Percentiles rank a stretch among this genome's conserved stretches.
These are phyloP conservation scores for Pristionchus arcanus DNA, from an alignment of 2,888 invertebrate genomes.

Conservation along the genomic window DNA sequence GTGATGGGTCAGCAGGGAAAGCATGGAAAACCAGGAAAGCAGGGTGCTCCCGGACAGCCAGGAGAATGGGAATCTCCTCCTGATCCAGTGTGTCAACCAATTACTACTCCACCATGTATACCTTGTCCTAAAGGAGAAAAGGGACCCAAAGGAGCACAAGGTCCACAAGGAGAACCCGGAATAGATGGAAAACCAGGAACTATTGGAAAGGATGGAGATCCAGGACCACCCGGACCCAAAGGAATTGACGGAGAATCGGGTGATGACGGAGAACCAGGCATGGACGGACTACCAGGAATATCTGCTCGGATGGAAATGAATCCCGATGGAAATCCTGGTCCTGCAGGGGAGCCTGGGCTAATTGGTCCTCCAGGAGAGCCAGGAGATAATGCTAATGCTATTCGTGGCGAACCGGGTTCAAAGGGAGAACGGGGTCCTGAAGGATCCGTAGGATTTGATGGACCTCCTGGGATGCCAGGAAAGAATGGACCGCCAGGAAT, in stretches of 20 bases:
- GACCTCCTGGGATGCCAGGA: slow-evolving; percentile 49
- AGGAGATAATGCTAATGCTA: not conserved
- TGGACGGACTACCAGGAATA: slow-evolving; percentile 41
- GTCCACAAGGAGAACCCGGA: slow-evolving; percentile 17
- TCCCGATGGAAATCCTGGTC: slow-evolving; percentile 15
- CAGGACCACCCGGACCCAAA: slow-evolving; percentile 14
- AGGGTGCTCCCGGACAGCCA: slow-evolving; percentile 72
- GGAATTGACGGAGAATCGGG: slow-evolving; percentile 39
- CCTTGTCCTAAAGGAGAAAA: slow-evolving; percentile 67
- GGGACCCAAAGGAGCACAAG: slow-evolving; percentile 43
- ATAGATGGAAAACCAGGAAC: slow-evolving; percentile 29
- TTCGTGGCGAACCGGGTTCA: not conserved
- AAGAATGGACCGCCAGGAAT: not conserved
- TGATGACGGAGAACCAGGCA: slow-evolving; percentile 41
- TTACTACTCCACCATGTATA: slow-evolving; percentile 71
- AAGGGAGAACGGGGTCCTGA: not conserved
- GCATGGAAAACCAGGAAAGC: slow-evolving; percentile 68
- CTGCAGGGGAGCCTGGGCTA: slow-evolving; percentile 36
- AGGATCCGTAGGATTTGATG: slow-evolving; percentile 32
- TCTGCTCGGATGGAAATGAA: not conserved
- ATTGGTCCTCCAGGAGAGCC: slow-evolving; percentile 25
- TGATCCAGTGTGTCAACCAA: slow-evolving; percentile 68
- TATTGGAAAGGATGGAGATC: slow-evolving; percentile 5
- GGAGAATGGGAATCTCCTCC: slow-evolving; percentile 69
- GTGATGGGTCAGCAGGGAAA: slow-evolving; percentile 60